Conservation (phyloP, 2,888 invertebrate genomes). For the Julus scanicus region DNA sequence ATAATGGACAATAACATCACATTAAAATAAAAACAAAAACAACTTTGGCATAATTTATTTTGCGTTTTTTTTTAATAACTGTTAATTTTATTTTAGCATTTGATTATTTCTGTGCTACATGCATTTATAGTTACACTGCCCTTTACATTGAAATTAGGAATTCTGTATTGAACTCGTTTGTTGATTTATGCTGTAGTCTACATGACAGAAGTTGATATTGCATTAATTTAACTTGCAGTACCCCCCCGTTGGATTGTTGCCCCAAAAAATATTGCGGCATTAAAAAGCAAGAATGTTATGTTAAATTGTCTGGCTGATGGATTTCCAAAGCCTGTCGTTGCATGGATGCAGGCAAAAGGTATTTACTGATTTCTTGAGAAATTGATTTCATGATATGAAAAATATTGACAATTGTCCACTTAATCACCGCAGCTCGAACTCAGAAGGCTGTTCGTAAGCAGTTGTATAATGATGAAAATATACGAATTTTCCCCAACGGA, state of each 20-base stretch:
- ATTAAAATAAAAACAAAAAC: too few relatives aligned
- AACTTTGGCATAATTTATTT: too few relatives aligned
- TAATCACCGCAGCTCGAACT: background rate
- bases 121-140: too few relatives aligned
- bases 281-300: slow-evolving; percentile 53
- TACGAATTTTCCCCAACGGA: slow-evolving; percentile 53
- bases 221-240: slow-evolving; percentile 49
- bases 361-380: background rate
- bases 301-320: slow-evolving; percentile 57
- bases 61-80: background rate
- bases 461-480: background rate
- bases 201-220: too few relatives aligned
- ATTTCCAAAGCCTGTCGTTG: slow-evolving; percentile 56
- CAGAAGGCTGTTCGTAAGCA: slow-evolving; percentile 5
- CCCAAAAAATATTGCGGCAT: slow-evolving; percentile 50
- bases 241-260: slow-evolving; percentile 57
- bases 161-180: too few relatives aligned
- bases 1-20: too few relatives aligned
- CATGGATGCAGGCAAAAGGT: slow-evolving; percentile 58
- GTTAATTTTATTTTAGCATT: background rate
- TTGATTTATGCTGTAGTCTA: too few relatives aligned
- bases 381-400: background rate
- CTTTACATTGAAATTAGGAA: too few relatives aligned
- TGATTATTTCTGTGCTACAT: background rate
- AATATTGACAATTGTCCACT: background rate